Evolutionary conservation across 2,113 vertebrate genomes (phyloP).

Genomic region (Hystrix cristata): DNA sequence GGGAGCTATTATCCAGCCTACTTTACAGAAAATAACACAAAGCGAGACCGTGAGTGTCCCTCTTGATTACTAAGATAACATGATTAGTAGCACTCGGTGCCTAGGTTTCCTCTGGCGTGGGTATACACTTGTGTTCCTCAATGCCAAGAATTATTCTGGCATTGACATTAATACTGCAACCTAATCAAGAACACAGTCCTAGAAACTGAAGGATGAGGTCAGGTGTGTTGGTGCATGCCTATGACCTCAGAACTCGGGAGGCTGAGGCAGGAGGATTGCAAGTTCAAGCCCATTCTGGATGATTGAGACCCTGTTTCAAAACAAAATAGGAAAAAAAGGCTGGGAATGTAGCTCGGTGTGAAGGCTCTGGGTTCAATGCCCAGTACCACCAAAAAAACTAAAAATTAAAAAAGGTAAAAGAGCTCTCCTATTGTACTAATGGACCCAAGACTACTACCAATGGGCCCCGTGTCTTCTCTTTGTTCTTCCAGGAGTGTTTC

Average conservation of each 20-base stretch:
- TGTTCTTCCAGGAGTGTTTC: neutral
- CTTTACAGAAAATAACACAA: neutral
- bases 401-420: neutral
- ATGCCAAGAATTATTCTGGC: neutral
- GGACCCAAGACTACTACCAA: neutral
- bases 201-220: neutral
- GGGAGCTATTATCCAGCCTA: neutral
- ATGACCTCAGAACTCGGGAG: neutral
- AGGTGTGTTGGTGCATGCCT: neutral
- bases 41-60: neutral
- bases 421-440: neutral
- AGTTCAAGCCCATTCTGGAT: neutral
- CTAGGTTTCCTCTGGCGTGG: neutral
- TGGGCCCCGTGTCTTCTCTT: neutral
- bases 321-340: neutral
- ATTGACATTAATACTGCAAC: neutral
- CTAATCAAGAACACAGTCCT: neutral
- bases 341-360: neutral
- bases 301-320: neutral
- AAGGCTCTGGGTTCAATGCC: neutral
- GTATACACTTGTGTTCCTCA: neutral
- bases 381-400: neutral
- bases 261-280: neutral
- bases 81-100: neutral
- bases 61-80: neutral